phyloP scores from a whole-genome alignment of 2,113 vertebrate genomes.

The Petromus typicus region DNA sequence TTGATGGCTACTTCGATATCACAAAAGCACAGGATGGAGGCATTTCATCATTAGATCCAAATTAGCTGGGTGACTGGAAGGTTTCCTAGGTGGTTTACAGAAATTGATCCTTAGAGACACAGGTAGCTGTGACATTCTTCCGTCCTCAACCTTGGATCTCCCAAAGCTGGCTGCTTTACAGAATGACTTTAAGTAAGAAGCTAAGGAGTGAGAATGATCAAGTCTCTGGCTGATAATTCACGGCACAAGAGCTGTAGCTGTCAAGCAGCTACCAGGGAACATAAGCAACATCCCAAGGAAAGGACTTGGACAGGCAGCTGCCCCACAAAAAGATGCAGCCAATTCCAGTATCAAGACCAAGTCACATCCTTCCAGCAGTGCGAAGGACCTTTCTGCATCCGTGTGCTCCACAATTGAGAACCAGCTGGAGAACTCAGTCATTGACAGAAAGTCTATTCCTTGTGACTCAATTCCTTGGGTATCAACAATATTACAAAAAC shows the following conservation, averaged over 20 bases:
- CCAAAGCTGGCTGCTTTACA: constrained; percentile 54
- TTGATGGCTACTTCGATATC: constrained; percentile 56
- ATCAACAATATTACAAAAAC: background rate
- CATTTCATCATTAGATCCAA: constrained; percentile 47
- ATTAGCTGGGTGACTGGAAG: constrained; percentile 33
- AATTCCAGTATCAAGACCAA: constrained; percentile 36
- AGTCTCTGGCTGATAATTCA: constrained; percentile 59
- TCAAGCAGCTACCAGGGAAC: constrained; percentile 65
- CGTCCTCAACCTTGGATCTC: constrained; percentile 44
- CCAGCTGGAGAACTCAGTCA: background rate
- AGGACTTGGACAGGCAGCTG: constrained; percentile 50
- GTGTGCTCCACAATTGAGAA: background rate
- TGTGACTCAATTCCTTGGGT: background rate
- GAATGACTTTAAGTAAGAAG: constrained; percentile 28
- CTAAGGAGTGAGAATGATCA: constrained; percentile 17
- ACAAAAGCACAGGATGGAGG: constrained; percentile 1
- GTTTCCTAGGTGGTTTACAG: constrained; percentile 57
- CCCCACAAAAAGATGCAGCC: constrained; percentile 54
- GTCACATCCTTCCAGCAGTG: constrained; percentile 23
- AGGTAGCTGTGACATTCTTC: background rate
- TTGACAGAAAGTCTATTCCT: background rate
- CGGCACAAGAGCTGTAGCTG: constrained; percentile 15
- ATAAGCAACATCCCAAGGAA: background rate
- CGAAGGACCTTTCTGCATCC: constrained; percentile 41
- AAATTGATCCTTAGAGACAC: constrained; percentile 35